Evolutionary conservation across 2,888 invertebrate genomes (phyloP).

Genomic region (Sabatieria punctata): DNA sequence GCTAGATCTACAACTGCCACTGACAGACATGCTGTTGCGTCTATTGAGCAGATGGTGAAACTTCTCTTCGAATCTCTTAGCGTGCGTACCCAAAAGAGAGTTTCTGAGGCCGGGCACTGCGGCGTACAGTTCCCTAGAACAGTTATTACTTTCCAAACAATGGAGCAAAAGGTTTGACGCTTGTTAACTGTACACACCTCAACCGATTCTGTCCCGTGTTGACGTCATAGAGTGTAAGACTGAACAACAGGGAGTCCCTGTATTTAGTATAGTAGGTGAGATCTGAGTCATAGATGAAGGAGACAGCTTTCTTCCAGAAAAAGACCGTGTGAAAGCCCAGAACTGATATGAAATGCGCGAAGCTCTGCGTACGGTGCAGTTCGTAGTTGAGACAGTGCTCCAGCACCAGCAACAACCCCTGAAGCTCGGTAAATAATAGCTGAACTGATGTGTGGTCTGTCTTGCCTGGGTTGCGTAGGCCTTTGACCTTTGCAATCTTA

Average conservation of each 20-base stretch:
- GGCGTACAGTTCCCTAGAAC: slow-evolving; percentile 21
- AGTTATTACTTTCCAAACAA: too few species aligned
- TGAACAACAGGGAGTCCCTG: slow-evolving; percentile 20
- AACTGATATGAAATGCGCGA: slow-evolving; percentile 15
- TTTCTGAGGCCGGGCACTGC: slow-evolving; percentile 23
- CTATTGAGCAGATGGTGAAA: slow-evolving; percentile 4
- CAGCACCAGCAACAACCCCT: slow-evolving; percentile 19
- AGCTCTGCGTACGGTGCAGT: slow-evolving; percentile 13
- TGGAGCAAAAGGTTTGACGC: too few species aligned
- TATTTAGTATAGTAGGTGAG: slow-evolving; percentile 19
- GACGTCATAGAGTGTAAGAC: slow-evolving; percentile 21
- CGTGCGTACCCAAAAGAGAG: slow-evolving; percentile 21
- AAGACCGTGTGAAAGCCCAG: slow-evolving; percentile 23
- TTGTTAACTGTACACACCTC: slow-evolving; percentile 12
- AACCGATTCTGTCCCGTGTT: slow-evolving; percentile 21
- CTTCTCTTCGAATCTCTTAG: slow-evolving; percentile 21
- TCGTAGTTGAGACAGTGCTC: slow-evolving; percentile 19
- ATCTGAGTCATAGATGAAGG: slow-evolving; percentile 21
- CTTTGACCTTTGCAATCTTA: too few species aligned
- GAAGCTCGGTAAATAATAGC: too few species aligned
- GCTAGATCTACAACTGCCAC: too few species aligned
- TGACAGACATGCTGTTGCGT: background rate
- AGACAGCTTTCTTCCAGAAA: too few species aligned
- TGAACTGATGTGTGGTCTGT: too few species aligned
- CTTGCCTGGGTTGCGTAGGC: too few species aligned